Conservation (phyloP, 1,140 invertebrate species). For the Adelges cooleyi region DNA sequence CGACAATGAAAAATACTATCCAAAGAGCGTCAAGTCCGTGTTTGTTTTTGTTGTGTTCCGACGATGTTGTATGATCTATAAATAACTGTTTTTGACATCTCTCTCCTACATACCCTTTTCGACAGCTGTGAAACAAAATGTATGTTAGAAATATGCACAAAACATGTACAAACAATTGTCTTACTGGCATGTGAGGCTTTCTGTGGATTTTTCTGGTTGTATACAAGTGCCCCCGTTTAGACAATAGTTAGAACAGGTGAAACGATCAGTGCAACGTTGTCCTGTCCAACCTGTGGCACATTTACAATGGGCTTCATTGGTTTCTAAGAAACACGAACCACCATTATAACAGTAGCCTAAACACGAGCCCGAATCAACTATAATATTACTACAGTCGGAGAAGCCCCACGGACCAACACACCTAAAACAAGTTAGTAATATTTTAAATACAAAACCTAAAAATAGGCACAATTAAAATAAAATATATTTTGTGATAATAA, state of each 20-base stretch:
- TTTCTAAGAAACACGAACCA: constrained; percentile 22
- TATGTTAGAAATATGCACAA: not conserved
- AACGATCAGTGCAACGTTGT: constrained; percentile 42
- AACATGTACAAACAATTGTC: not conserved
- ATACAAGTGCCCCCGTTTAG: constrained; percentile 41
- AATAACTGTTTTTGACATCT: constrained; percentile 36
- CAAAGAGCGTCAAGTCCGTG: not conserved
- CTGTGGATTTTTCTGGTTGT: not conserved
- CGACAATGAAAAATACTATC: constrained; percentile 7
- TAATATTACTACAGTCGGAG: constrained; percentile 15
- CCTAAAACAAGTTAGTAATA: too few species aligned
- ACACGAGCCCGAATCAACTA: not conserved
- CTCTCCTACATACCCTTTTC: constrained; percentile 35
- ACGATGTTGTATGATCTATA: not conserved
- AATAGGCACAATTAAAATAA: too few species aligned
- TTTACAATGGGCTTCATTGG: constrained; percentile 31
- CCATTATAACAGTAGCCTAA: constrained; percentile 26
- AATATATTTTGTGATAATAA: too few species aligned
- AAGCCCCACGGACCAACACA: constrained; percentile 22
- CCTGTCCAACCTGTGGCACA: constrained; percentile 44
- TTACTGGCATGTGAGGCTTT: constrained; percentile 15
- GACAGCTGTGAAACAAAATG: constrained; percentile 36
- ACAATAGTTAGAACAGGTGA: constrained; percentile 46
- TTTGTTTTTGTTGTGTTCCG: not conserved
- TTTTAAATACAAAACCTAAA: too few species aligned